Evolutionary conservation across 2,797 vertebrate species (phyloP).

Genomic region (Aphelocoma californica): DNA sequence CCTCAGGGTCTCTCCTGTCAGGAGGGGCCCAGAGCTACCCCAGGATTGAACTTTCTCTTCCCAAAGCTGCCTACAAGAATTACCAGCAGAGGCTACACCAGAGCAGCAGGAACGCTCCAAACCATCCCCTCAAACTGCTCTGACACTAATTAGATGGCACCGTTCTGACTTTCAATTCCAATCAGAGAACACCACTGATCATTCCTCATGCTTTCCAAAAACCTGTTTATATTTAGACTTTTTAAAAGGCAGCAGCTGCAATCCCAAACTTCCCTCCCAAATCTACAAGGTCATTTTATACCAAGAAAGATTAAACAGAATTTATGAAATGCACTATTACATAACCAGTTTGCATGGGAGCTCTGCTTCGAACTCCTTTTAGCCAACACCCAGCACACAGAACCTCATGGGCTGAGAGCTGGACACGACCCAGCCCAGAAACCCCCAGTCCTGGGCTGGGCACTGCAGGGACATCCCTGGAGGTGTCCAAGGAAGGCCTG

Average conservation of each 20-base stretch:
- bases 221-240: neutral
- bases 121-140: neutral
- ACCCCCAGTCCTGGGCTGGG: neutral
- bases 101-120: neutral
- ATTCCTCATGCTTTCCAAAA: neutral
- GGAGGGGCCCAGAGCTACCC: neutral
- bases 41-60: neutral
- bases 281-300: neutral
- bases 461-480: neutral
- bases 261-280: neutral
- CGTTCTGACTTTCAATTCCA: neutral
- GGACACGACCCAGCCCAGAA: neutral
- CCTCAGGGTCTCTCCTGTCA: neutral
- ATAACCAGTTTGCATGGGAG: neutral
- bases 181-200: neutral
- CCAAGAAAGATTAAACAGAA: neutral
- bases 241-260: constrained; percentile 20
- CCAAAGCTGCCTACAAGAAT: neutral
- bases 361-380: neutral
- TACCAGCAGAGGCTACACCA: neutral
- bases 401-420: neutral
- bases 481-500: neutral
- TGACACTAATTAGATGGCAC: neutral
- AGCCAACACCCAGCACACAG: neutral
- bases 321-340: neutral